These are phyloP conservation scores for Heliornis fulica DNA, from an alignment of 2,113 vertebrate genomes.

Conservation along the genomic window DNA sequence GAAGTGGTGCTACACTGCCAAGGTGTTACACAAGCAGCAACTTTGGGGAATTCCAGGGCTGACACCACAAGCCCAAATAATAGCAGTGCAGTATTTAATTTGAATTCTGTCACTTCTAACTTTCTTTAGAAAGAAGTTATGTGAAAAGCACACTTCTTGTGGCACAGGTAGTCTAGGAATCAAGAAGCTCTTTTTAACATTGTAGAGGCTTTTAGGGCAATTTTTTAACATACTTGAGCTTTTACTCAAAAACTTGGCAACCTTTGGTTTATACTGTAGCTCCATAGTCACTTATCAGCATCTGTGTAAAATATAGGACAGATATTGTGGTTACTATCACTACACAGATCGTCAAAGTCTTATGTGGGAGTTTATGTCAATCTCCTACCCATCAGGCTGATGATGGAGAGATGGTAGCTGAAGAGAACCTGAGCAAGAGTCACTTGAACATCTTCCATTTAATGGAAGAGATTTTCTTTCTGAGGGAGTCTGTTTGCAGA, in stretches of 20 bases:
- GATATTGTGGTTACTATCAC: not conserved
- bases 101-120: not conserved
- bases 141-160: not conserved
- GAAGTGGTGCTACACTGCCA: not conserved
- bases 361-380: not conserved
- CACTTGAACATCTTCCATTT: rapidly evolving
- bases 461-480: not conserved
- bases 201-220: not conserved
- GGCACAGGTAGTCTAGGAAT: not conserved
- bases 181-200: not conserved
- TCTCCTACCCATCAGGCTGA: not conserved
- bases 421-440: not conserved
- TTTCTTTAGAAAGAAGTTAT: not conserved
- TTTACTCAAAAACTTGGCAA: not conserved
- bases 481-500: not conserved
- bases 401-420: not conserved
- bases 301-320: not conserved
- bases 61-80: not conserved
- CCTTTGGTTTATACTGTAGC: not conserved
- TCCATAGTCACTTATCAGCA: not conserved
- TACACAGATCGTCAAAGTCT: not conserved
- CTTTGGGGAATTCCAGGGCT: not conserved
- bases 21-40: not conserved
- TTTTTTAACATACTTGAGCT: not conserved
- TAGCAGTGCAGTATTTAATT: not conserved